Percentiles rank a stretch among this genome's conserved stretches.
Evolutionary conservation across 1,140 invertebrate species (phyloP).

Genomic region (Psix sp.): DNA sequence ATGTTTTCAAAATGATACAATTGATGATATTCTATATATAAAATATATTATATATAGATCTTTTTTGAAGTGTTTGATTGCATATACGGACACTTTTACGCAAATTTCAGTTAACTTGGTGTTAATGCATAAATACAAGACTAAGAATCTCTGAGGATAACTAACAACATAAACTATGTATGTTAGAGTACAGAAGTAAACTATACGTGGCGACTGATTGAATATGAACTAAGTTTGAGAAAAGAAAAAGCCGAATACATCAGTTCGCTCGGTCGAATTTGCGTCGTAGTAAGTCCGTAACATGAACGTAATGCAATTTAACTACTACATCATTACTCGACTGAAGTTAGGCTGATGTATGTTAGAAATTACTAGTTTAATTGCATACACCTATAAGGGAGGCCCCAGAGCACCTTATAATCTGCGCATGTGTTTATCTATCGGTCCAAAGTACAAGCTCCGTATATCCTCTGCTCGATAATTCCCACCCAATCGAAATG

Average conservation of each 20-base stretch:
- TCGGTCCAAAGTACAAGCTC: slow-evolving; percentile 66
- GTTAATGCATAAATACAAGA: too few relatives aligned
- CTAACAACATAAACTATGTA: too few relatives aligned
- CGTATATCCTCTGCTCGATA: slow-evolving; percentile 61
- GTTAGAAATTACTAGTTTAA: slow-evolving; percentile 77
- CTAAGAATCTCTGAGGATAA: too few relatives aligned
- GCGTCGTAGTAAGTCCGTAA: slow-evolving; percentile 65
- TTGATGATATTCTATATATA: too few relatives aligned
- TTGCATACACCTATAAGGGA: slow-evolving; percentile 73
- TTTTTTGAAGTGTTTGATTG: too few relatives aligned
- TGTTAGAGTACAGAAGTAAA: too few relatives aligned
- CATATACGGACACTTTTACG: too few relatives aligned
- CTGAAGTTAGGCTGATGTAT: slow-evolving; percentile 74
- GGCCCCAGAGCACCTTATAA: slow-evolving; percentile 69
- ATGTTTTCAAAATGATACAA: too few relatives aligned
- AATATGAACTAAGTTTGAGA: slow-evolving; percentile 5
- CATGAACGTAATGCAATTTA: slow-evolving; percentile 74
- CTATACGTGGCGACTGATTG: too few relatives aligned
- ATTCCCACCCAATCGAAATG: slow-evolving; percentile 67
- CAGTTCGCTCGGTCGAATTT: slow-evolving; percentile 41
- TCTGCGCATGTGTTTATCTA: slow-evolving; percentile 74
- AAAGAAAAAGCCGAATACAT: slow-evolving; percentile 46
- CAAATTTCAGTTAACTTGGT: too few relatives aligned
- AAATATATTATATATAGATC: too few relatives aligned
- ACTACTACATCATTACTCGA: slow-evolving; percentile 74